These are phyloP conservation scores for Leptosomus discolor DNA, from an alignment of 2,113 vertebrate genomes.

Conservation along the genomic window DNA sequence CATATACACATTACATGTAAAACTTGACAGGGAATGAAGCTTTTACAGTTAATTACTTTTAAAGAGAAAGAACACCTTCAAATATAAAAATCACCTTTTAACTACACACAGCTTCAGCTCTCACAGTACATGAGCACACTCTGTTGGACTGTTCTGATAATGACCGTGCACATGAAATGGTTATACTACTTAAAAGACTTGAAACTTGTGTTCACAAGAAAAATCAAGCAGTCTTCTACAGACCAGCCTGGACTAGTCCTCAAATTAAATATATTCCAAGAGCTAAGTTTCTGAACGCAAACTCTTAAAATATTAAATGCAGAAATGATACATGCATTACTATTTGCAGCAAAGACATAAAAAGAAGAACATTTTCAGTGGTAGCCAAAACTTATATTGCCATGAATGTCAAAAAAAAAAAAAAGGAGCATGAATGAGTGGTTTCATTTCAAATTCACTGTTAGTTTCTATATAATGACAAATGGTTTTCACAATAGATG, in stretches of 20 bases:
- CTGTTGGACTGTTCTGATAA: constrained; percentile 40
- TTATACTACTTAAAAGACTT: not conserved
- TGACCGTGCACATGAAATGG: not conserved
- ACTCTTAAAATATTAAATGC: not conserved
- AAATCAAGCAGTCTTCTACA: not conserved
- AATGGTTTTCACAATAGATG: not conserved
- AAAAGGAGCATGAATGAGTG: not conserved
- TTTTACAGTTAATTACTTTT: not conserved
- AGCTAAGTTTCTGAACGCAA: not conserved
- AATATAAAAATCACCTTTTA: not conserved
- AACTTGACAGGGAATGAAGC: not conserved
- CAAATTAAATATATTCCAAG: not conserved
- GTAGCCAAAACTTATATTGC: not conserved
- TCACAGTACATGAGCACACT: constrained; percentile 19
- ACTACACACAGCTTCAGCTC: not conserved
- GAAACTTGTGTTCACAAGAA: not conserved
- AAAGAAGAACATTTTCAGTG: not conserved
- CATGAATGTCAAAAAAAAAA: not conserved
- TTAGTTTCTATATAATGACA: not conserved
- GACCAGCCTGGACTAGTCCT: not conserved
- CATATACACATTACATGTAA: not conserved
- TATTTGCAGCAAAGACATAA: not conserved
- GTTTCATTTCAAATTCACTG: not conserved
- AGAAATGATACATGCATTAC: not conserved
- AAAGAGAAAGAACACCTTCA: not conserved